Evolutionary conservation across 1,140 invertebrate genomes (phyloP).

Genomic region (Pogonognathellus flavescens): DNA sequence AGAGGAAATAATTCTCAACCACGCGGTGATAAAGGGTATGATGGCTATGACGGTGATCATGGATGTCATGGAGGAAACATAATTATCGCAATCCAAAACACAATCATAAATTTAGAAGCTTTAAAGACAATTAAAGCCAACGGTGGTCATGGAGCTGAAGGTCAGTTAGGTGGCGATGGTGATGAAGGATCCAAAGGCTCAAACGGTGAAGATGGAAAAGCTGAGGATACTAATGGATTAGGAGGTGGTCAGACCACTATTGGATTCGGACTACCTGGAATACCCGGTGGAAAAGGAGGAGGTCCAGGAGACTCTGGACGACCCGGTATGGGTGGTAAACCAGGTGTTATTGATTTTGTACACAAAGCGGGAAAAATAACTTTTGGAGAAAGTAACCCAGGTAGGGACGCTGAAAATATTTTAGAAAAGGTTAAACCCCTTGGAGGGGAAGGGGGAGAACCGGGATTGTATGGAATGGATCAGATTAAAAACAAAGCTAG

Average conservation of each 20-base stretch:
- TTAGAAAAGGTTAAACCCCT: background rate
- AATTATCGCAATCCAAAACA: background rate
- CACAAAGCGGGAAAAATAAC: background rate
- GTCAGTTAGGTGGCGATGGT: background rate
- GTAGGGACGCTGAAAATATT: background rate
- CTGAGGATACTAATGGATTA: background rate
- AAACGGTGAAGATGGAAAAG: background rate
- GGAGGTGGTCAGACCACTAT: background rate
- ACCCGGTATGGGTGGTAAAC: background rate
- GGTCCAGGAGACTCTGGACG: background rate
- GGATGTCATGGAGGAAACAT: background rate
- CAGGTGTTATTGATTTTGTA: background rate
- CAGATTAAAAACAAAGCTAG: background rate
- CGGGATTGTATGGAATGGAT: background rate
- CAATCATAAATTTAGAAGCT: background rate
- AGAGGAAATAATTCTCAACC: background rate
- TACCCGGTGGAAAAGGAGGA: background rate
- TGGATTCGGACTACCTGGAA: background rate
- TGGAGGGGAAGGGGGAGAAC: background rate
- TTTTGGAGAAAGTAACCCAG: background rate
- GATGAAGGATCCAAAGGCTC: background rate
- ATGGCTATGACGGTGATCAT: background rate
- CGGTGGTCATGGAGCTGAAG: background rate
- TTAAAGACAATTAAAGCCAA: background rate
- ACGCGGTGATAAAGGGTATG: background rate